These are phyloP conservation scores for Meganola albula DNA, from an alignment of 2,888 invertebrate species.

Conservation along the genomic window DNA sequence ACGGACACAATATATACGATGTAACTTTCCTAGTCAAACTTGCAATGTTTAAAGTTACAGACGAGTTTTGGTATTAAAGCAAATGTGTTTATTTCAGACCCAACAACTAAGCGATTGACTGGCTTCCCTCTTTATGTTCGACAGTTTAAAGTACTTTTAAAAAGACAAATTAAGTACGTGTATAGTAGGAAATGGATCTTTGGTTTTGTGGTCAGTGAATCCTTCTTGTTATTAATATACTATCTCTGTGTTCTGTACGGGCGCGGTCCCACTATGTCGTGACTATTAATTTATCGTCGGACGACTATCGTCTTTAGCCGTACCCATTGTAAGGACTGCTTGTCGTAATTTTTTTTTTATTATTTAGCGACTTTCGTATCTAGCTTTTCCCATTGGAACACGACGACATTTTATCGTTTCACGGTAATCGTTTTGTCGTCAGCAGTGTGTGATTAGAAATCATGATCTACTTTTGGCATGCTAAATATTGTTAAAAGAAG, in stretches of 20 bases:
- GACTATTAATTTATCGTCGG: neutral
- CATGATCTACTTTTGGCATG: too few species aligned
- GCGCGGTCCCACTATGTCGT: too few species aligned
- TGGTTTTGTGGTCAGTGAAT: conserved; percentile 39
- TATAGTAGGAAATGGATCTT: conserved; percentile 37
- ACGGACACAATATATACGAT: too few species aligned
- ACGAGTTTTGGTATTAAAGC: neutral
- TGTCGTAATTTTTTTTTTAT: neutral
- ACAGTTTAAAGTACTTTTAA: conserved; percentile 40
- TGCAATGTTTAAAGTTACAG: too few species aligned
- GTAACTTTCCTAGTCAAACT: too few species aligned
- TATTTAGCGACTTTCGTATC: neutral
- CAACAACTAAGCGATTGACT: conserved; percentile 22
- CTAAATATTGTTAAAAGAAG: too few species aligned
- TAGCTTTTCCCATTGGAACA: neutral
- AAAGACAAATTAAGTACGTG: conserved; percentile 42
- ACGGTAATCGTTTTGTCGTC: conserved; percentile 3
- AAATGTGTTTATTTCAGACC: conserved; percentile 26
- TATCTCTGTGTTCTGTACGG: too few species aligned
- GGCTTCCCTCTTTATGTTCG: conserved; percentile 35
- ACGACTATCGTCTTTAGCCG: neutral
- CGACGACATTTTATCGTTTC: neutral
- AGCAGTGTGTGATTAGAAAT: too few species aligned
- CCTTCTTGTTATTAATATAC: too few species aligned
- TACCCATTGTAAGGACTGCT: too few species aligned